Base-by-base conservation (phyloP, 2,113 vertebrate species). In the Paratilapia polleni region DNA sequence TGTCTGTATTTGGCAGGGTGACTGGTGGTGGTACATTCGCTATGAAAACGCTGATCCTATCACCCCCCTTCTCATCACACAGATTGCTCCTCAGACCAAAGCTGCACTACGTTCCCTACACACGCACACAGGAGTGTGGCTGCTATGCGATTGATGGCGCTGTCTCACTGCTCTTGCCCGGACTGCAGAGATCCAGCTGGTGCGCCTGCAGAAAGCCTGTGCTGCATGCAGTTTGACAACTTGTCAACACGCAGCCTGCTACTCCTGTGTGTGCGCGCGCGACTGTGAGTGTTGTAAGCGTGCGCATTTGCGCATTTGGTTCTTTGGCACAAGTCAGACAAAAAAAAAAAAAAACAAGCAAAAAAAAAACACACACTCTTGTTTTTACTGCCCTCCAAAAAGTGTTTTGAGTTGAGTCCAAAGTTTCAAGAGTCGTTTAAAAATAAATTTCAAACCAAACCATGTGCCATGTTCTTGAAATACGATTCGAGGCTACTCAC, bases 121-220 rank as follows among this genome's bases (percentile, higher is more conserved):
- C 66, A 43, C 43, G 83, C 81, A 12, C 84, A 1, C 77, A 34
- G 89, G 87, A 93, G 74, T 91, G 85, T 80, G 79, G 70, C 89
- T 82, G 80, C 74, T 49, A 68, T 89, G 92, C 94, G 91, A 94
- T 89, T 94, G 96, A 96, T 96, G 96, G 96, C 96, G 96, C 96
- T 95, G 92, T 95, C 90, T 95, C 94, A 74, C 95, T 94, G 89
- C 85, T 87, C 88, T 93, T 87, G 74, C 85, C 87, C 84, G 88
- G 89, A 90, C 81, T 80, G 88, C 90, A 87, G 80, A 3, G 73
- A 70, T 91, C 54, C 89, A 83, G 80, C 73, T 64, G 91, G 78
- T 75, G 88, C 81, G 84, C 75, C 81, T 63, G 78, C 84, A 85
- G 34, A 73, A 73, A 89, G 49, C 58, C 84, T n/a, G 64, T 47